A percentile compares a stretch with the other conserved stretches of the same genome.
Evolutionary conservation across 2,113 vertebrate species (phyloP).

Genomic region (Montifringilla adamsi): DNA sequence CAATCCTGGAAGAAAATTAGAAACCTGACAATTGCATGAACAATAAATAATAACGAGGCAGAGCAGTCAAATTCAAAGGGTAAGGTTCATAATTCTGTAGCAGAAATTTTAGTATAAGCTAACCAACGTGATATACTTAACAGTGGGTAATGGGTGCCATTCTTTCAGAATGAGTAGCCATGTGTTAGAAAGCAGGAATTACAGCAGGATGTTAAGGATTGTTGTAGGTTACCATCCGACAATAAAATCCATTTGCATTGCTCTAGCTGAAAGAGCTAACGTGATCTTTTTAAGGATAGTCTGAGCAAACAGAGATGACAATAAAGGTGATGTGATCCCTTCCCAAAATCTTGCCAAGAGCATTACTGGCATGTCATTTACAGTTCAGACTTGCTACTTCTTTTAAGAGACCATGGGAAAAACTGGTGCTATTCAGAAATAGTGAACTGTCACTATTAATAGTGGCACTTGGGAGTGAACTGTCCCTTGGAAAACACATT

Average conservation of each 20-base stretch:
- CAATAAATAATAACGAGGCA: neutral
- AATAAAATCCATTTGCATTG: neutral
- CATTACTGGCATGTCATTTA: neutral
- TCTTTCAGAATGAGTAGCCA: neutral
- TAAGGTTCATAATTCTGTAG: neutral
- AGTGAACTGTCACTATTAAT: too few relatives aligned
- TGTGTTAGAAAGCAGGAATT: neutral
- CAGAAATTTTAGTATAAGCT: neutral
- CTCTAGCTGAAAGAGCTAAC: neutral
- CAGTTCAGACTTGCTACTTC: neutral
- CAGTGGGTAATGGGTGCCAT: neutral
- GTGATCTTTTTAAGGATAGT: neutral
- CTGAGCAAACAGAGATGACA: neutral
- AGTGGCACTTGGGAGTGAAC: neutral
- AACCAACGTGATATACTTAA: fast-evolving
- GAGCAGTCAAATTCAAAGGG: neutral
- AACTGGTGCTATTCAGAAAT: neutral
- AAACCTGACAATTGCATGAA: neutral
- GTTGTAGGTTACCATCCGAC: neutral
- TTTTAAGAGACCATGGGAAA: neutral
- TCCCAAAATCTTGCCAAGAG: neutral
- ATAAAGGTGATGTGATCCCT: neutral
- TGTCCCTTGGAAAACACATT: neutral
- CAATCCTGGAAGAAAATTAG: neutral
- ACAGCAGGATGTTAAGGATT: neutral